Conservation (phyloP, 2,888 invertebrate species). For the Liodrosophila aerea region DNA sequence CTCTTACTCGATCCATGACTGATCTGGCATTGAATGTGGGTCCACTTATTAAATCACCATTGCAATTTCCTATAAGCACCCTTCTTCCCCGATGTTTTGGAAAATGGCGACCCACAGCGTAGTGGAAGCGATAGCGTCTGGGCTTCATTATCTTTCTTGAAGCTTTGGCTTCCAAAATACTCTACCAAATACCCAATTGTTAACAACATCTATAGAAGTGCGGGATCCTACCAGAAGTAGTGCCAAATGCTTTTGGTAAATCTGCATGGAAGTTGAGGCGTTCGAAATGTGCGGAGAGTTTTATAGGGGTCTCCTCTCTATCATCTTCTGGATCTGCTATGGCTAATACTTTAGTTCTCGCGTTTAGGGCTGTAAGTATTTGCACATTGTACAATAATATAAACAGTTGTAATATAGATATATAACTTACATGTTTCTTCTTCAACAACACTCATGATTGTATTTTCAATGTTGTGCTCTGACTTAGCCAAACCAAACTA, state of each 20-base stretch:
- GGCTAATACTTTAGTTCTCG: slow-evolving; percentile 15
- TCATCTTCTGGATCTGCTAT: slow-evolving; percentile 25
- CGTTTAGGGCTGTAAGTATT: background rate
- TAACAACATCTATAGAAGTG: background rate
- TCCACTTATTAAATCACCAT: slow-evolving; percentile 4
- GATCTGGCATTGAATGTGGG: background rate
- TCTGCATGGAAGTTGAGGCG: background rate
- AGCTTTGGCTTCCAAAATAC: background rate
- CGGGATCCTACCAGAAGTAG: slow-evolving; percentile 12
- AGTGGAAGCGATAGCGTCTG: slow-evolving; percentile 21
- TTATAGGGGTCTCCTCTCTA: no score
- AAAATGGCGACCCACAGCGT: background rate
- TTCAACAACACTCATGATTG: slow-evolving; percentile 11
- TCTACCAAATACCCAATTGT: slow-evolving; percentile 19
- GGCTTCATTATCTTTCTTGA: slow-evolving; percentile 8
- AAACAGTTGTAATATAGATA: background rate
- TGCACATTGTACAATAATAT: background rate
- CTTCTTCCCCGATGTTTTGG: background rate
- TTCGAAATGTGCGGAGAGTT: background rate
- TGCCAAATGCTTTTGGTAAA: slow-evolving; percentile 7
- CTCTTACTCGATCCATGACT: slow-evolving; percentile 1
- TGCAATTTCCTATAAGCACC: no score
- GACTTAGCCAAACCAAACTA: background rate
- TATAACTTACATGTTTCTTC: slow-evolving; percentile 4
- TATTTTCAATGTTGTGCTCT: background rate